Evolutionary conservation across 2,113 vertebrate genomes (phyloP), one percentile per base, ranked within the genome.

Genomic region (Melospiza georgiana): DNA sequence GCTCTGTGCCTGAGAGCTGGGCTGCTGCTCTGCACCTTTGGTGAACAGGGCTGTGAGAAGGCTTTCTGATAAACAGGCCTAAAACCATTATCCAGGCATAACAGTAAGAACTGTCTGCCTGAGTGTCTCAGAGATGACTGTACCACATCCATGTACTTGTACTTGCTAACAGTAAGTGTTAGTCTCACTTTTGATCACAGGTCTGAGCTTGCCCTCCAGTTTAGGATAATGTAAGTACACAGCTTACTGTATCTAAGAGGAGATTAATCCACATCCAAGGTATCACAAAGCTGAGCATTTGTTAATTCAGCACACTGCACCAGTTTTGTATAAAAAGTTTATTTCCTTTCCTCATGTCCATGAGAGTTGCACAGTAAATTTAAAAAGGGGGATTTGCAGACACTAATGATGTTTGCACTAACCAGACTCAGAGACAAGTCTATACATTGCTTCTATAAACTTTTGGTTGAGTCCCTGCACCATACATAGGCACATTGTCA

Each of bases 311-410:
- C 72, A 84, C 80, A 71, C 48, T 86, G 21, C 15, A 30, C 21
- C 11, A 18, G 22, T 49, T 84, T 89, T 63, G 44, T 92, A 84
- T 4, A 74, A 92, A 93, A 94, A 93, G 75, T 83, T 92, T 93
- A 82, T 93, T 89, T 90, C 75, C 78, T 23, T 73, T 76, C n/a
- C 62, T 80, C 23, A 2, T 41, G 28, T 81, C 41, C 12, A 3
- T 28, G 51, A 52, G 51, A 63, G 39, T 46, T 54, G 10, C 51
- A 91, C 44, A 75, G 35, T 66, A 37, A 62, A 69, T 89, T 72
- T 80, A 77, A 77, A 93, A 91, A 79, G 44, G 41, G 63, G 68
- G 71, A 76, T 14, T 3, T 41, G 4, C 5, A 90, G 51, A 39
- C 27, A 68, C 4, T 23, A 55, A 16, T 15, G 25, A 49, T 20